Conservation (phyloP, 2,113 vertebrate genomes). For the Ochotona curzoniae region DNA sequence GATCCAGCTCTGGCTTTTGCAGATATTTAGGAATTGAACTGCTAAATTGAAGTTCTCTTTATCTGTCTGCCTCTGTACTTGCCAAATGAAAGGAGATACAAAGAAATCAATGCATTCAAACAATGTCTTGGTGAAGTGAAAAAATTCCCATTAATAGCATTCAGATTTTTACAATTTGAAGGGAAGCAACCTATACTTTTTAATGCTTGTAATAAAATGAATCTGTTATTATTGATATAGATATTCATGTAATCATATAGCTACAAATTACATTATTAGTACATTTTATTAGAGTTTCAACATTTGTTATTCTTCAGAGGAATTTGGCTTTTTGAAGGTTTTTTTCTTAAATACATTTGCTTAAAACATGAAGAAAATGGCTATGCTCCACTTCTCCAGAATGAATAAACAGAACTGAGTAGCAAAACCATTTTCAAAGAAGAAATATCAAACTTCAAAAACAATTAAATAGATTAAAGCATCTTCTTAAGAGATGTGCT, state of each 20-base stretch:
- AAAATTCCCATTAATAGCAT: neutral
- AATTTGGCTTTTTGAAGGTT: slow-evolving; percentile 49
- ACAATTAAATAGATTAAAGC: slow-evolving; percentile 76
- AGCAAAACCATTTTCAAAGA: slow-evolving; percentile 62
- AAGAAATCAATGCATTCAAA: too few species aligned
- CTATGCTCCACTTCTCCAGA: slow-evolving; percentile 40
- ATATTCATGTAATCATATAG: neutral
- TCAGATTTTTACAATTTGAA: neutral
- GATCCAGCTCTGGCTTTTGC: too few species aligned
- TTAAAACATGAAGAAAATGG: slow-evolving; percentile 61
- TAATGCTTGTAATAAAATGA: neutral
- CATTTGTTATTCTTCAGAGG: slow-evolving; percentile 37
- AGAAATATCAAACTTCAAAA: slow-evolving; percentile 71
- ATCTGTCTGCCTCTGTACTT: too few species aligned
- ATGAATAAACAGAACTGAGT: slow-evolving; percentile 58
- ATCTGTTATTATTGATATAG: neutral
- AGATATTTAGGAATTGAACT: too few species aligned
- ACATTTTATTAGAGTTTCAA: slow-evolving; percentile 30
- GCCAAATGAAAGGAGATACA: too few species aligned
- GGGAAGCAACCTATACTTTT: neutral
- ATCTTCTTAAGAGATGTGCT: slow-evolving; percentile 69
- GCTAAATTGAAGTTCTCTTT: too few species aligned
- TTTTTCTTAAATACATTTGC: slow-evolving; percentile 56
- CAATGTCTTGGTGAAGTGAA: neutral
- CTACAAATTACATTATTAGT: neutral